Conservation (phyloP, 2,797 vertebrate genomes). For the Denticeps clupeoides region DNA sequence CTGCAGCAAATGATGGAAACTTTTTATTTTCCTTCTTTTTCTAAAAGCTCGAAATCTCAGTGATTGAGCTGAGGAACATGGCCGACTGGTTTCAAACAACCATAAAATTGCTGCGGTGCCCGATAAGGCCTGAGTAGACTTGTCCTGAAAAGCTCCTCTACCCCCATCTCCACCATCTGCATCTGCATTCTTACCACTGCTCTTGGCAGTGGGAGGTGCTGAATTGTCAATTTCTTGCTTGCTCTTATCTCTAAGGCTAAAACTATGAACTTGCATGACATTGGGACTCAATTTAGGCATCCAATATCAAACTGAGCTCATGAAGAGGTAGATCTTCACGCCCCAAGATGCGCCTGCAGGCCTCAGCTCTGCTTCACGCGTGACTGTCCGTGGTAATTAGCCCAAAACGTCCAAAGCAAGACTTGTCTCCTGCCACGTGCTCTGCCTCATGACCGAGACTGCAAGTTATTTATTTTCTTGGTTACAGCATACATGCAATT, state of each 20-base stretch:
- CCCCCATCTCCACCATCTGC: conserved; percentile 42
- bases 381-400: conserved; percentile 12
- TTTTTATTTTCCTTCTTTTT: conserved; percentile 19
- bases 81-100: conserved; percentile 68
- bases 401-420: conserved; percentile 6
- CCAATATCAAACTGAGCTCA: too few relatives aligned
- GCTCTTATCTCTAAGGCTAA: conserved; percentile 13
- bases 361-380: conserved; percentile 32
- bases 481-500: conserved; percentile 44
- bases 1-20: conserved; percentile 38
- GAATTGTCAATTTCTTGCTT: conserved; percentile 41
- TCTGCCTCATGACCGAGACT: too few relatives aligned
- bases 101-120: conserved; percentile 55
- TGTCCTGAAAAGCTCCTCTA: conserved; percentile 43
- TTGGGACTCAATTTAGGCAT: too few relatives aligned
- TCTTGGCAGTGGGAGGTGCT: conserved; percentile 34
- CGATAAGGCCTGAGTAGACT: conserved; percentile 64
- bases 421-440: conserved; percentile 33
- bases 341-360: too few relatives aligned
- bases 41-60: conserved; percentile 45
- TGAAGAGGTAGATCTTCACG: too few relatives aligned
- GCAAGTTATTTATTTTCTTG: conserved; percentile 42
- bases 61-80: conserved; percentile 50
- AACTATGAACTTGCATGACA: too few relatives aligned
- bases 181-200: conserved; percentile 18